Base-by-base conservation (phyloP, 2,113 vertebrate genomes). In the Callaeas wilsoni region DNA sequence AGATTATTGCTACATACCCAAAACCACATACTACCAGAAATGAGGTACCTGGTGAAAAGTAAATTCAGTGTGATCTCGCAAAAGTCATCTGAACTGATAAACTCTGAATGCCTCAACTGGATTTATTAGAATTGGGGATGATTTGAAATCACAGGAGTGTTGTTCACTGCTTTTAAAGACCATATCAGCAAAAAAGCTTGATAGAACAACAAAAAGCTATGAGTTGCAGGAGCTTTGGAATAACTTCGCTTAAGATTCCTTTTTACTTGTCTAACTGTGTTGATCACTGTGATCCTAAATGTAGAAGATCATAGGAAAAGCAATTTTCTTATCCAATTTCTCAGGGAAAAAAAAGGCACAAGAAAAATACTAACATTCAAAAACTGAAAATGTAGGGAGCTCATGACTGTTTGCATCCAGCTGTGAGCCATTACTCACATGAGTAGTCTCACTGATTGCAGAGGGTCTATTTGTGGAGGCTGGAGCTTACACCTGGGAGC, bases 371-470 rank as follows among this genome's bases (percentile, higher is more conserved):
- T 79, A 77, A 79, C 68, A 63, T 88, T 86, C 47, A 63, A 83
- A 96, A 83, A 3, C 67, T 83, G 41, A 88, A 90, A 78, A 81
- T 80, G 82, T 78, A 60, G 63, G 78, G 75, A 95, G 63, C 78
- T 93, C 85, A 91, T 77, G 82, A 74, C 85, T 74, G 44, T 52
- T 75, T 91, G 41, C 67, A 88, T 73, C 93, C 92, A 94, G 71
- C 92, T 95, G 92, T 80, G 92, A 97, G 87, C 75, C 79, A 91
- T 96, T 96, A 96, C 82, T 93, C 89, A 94, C 94, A 93, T 84
- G 90, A 96, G 87, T 47, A 77, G 91, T 85, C 85, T 83, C 50
- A 85, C 39, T 96, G 95, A 96, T 93, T 96, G 90, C 62, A 3
- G 75, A 77, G 44, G 78, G 57, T 83, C 62, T 96, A 77, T 95